phyloP scores from a whole-genome alignment of 64 coral and sea anemone genomes.

The Anthopleura sola region DNA sequence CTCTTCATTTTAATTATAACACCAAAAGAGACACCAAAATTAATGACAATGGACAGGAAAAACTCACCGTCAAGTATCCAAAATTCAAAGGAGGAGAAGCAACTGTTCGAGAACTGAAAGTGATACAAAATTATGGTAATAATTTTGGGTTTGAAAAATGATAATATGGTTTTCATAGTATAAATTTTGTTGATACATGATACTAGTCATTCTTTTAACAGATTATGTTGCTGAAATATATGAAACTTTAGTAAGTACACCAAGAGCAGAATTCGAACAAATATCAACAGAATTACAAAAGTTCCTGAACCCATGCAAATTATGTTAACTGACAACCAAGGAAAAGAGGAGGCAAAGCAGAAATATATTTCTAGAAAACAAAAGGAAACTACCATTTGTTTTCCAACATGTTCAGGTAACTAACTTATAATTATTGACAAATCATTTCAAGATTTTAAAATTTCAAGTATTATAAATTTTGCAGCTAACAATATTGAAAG shows the following conservation, averaged over 20 bases:
- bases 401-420: background rate
- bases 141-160: background rate
- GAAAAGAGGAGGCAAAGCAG: background rate
- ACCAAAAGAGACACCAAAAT: background rate
- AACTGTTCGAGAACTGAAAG: slow-evolving; percentile 22
- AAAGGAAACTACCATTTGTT: background rate
- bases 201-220: background rate
- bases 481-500: too few species aligned
- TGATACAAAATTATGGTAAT: slow-evolving; percentile 47
- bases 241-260: background rate
- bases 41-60: background rate
- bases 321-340: background rate
- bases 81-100: slow-evolving; percentile 52
- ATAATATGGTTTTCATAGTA: too few species aligned
- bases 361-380: background rate
- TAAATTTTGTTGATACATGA: too few species aligned
- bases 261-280: background rate
- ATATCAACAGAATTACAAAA: background rate
- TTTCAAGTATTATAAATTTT: too few species aligned
- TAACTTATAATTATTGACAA: too few species aligned
- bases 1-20: slow-evolving; percentile 34
- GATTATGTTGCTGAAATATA: background rate
- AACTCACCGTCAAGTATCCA: slow-evolving; percentile 28
- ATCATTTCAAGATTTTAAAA: too few species aligned
- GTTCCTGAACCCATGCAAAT: background rate